Evolutionary conservation across 2,888 invertebrate genomes (phyloP).

Genomic region (Sarcophaga variegata): DNA sequence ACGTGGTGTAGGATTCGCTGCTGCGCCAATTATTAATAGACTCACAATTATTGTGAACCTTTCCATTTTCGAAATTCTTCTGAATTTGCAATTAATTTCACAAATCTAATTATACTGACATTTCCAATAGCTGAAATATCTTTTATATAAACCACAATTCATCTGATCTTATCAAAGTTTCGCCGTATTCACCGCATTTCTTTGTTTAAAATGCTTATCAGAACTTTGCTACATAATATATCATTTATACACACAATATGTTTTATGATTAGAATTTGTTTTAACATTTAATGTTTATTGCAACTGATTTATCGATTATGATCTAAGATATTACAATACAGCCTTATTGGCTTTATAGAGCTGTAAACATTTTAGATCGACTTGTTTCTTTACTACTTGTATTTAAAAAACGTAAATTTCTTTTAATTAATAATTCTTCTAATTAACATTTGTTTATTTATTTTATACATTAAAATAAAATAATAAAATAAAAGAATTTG

Average conservation of each 20-base stretch:
- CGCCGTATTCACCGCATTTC: not conserved
- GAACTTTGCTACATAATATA: not conserved
- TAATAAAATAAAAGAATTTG: no score
- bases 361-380: not conserved
- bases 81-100: conserved; percentile 6
- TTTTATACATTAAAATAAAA: no score
- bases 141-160: not conserved
- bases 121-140: not conserved
- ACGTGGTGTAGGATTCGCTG: not conserved
- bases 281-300: conserved; percentile 1
- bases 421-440: no score
- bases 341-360: not conserved
- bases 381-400: no score
- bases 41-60: not conserved
- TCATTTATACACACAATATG: not conserved
- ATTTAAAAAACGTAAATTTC: no score
- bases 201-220: conserved; percentile 5
- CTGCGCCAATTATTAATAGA: not conserved
- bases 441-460: no score
- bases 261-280: not conserved
- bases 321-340: not conserved
- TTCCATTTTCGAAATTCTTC: not conserved
- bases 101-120: conserved; percentile 4
- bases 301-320: not conserved
- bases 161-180: not conserved